Evolutionary conservation across 1,140 invertebrate genomes (phyloP).

Genomic region (Acromyrmex echinatior): DNA sequence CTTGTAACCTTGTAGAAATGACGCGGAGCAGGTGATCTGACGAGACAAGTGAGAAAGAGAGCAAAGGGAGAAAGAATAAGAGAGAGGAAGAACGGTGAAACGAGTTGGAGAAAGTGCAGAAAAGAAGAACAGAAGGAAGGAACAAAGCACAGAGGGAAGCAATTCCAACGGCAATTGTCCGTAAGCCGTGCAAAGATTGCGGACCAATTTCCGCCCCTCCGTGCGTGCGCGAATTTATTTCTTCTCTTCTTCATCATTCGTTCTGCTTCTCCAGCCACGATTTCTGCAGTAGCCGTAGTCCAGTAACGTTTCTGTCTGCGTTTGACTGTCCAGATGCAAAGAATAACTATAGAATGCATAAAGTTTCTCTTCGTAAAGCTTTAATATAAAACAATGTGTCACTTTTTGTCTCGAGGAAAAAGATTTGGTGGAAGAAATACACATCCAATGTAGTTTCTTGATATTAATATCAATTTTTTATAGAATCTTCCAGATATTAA

Average conservation of each 20-base stretch:
- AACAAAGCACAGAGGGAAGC: constrained; percentile 65
- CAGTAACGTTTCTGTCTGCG: not conserved
- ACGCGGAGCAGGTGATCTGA: constrained; percentile 32
- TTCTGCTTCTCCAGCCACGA: constrained; percentile 12
- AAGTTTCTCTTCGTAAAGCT: not conserved
- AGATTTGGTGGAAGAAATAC: not conserved
- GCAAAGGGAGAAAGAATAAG: not conserved
- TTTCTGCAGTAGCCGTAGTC: constrained; percentile 27
- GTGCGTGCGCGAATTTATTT: constrained; percentile 64
- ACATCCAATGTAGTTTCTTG: not conserved
- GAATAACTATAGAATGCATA: constrained; percentile 19
- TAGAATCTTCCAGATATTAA: not conserved
- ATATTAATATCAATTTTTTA: not conserved
- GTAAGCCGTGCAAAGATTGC: constrained; percentile 79
- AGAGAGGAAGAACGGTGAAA: not conserved
- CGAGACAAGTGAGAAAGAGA: constrained; percentile 10
- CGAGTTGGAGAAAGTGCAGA: constrained; percentile 42
- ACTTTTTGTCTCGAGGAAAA: not conserved
- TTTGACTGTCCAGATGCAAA: not conserved
- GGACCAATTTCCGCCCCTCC: constrained; percentile 73
- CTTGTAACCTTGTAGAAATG: constrained; percentile 45
- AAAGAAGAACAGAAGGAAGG: constrained; percentile 54
- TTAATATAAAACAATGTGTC: not conserved
- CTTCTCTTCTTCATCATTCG: constrained; percentile 35
- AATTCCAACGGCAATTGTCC: constrained; percentile 82